These are phyloP conservation scores for Ichneumoninae sp. DNA, from an alignment of 2,888 invertebrate genomes.

Conservation along the genomic window DNA sequence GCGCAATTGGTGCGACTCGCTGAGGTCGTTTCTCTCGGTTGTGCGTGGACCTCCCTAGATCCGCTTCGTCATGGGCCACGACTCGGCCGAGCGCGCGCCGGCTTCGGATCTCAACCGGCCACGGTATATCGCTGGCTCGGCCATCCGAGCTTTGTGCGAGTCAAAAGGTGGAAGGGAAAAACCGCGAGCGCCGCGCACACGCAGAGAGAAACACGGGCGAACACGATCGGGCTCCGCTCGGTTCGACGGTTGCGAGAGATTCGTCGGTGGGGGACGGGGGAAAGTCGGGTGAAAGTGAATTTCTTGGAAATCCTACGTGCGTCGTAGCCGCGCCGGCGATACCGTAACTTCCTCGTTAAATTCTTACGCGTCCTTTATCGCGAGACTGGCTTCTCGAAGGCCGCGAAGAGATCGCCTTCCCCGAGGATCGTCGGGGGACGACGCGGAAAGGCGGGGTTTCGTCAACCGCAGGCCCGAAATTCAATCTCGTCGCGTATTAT, in stretches of 20 bases:
- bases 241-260: conserved; percentile 63
- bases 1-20: conserved; percentile 27
- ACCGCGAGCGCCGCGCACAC: background rate
- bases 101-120: conserved; percentile 15
- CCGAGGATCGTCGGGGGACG: background rate
- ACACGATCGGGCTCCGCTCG: conserved; percentile 6
- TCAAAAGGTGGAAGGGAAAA: conserved; percentile 36
- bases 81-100: conserved; percentile 39
- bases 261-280: conserved; percentile 36
- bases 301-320: conserved; percentile 80
- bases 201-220: conserved; percentile 26
- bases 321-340: conserved; percentile 63
- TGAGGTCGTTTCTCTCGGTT: conserved; percentile 25
- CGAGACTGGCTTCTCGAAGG: background rate
- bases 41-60: conserved; percentile 8
- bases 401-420: background rate
- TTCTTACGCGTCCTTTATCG: conserved; percentile 54
- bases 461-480: background rate
- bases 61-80: conserved; percentile 52
- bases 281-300: conserved; percentile 82
- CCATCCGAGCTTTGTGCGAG: conserved; percentile 23
- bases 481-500: conserved; percentile 18
- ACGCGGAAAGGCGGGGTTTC: background rate
- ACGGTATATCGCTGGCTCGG: background rate
- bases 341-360: conserved; percentile 59